Percentiles rank a stretch among this genome's conserved stretches.
Evolutionary conservation across 2,888 invertebrate genomes (phyloP).

Genomic region (Aleiodes testaceus): DNA sequence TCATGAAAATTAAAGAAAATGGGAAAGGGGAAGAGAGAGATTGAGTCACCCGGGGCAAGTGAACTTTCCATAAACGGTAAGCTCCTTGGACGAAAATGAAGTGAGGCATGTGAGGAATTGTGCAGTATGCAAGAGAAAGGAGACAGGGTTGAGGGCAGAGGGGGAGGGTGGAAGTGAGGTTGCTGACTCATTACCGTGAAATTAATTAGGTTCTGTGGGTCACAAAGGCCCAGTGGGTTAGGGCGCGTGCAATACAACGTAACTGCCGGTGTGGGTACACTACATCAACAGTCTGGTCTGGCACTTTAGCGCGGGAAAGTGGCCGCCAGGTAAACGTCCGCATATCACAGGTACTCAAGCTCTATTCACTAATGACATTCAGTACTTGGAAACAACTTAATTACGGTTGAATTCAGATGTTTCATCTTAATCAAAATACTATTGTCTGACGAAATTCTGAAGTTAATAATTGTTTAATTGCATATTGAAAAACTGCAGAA

Average conservation of each 20-base stretch:
- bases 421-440: constrained; percentile 1
- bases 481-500: no score
- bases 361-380: constrained; percentile 50
- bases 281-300: constrained; percentile 40
- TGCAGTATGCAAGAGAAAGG: constrained; percentile 11
- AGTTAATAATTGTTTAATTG: background rate
- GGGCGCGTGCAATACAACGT: constrained; percentile 43
- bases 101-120: constrained; percentile 35
- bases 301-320: constrained; percentile 56
- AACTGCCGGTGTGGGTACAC: constrained; percentile 38
- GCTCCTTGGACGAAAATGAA: constrained; percentile 51
- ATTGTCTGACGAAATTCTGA: background rate
- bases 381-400: constrained; percentile 48
- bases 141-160: constrained; percentile 36
- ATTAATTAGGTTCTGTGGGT: constrained; percentile 66
- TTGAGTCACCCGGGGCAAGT: constrained; percentile 46
- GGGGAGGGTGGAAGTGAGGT: constrained; percentile 47
- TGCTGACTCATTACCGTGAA: constrained; percentile 63
- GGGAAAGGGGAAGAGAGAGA: constrained; percentile 40
- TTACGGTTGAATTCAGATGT: constrained; percentile 39
- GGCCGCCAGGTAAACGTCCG: constrained; percentile 51
- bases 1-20: background rate
- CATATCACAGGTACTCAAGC: constrained; percentile 28
- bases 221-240: constrained; percentile 62
- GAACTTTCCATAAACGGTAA: constrained; percentile 43